Evolutionary conservation across 1,140 invertebrate genomes (phyloP), one percentile per base, ranked within the genome.

Genomic region (Pseudomyrmex dendroicus): DNA sequence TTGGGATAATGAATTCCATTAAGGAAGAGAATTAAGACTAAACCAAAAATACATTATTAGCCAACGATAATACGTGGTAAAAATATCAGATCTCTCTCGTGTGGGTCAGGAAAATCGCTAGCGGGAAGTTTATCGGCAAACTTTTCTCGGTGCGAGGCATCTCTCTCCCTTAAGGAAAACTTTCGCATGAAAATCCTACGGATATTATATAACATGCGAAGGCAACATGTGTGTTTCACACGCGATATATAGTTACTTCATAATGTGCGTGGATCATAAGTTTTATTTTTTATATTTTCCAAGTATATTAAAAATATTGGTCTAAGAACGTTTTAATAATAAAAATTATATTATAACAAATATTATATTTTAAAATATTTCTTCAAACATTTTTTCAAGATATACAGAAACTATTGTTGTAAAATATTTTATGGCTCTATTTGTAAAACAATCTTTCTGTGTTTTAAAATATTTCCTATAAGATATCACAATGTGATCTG

Each of bases 1-100:
- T 77, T 66, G 54, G 44, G 44, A 77, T 59, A 76, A 83, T 77
- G 48, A 83, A 83, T 83, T 50, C 63, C 54, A 50, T 48, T 67
- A 52, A 12, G 35, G 0, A 35, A 35, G 35, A 5, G 35, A 35
- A 12, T 13, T 48, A 66, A 54, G 25, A 83, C 57, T 25, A 64
- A 20, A 46, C 1, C 12, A 48, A 54, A 35, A 84, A 15, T 48
- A 13, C 73, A 22, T 1, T 13, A 17, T 83, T 62, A 52, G 59
- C 25, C 9, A 20, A 12, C 15, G 57, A 52, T 52, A 63, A 62
- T 52, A 52, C 13, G 9, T n/a, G 12, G 46, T 35, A 46, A 52
- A 54, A 72, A 57, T 67, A 35, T 35, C 35, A 35, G 35, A 35
- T 35, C 35, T 35, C 35, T 35, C 35, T 35, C 35, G 35, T 22